Percentiles rank a stretch among this genome's conserved stretches.
Evolutionary conservation across 2,113 vertebrate species (phyloP).

Genomic region (Tauraco erythrolophus): DNA sequence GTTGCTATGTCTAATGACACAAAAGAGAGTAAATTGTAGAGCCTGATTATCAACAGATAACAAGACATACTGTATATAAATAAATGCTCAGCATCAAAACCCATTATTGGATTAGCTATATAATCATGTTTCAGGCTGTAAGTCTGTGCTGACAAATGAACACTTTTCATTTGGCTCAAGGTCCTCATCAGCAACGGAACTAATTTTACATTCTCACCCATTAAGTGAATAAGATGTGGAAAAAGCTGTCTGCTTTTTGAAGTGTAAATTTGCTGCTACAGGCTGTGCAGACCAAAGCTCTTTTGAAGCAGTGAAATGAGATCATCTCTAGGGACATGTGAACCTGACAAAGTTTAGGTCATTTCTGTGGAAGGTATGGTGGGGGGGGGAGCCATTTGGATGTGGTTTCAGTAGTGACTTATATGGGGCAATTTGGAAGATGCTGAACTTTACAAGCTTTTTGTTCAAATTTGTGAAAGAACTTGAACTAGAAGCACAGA

Average conservation of each 20-base stretch:
- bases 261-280: conserved; percentile 89
- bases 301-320: conserved; percentile 87
- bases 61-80: conserved; percentile 85
- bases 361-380: conserved; percentile 73
- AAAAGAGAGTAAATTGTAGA: conserved; percentile 85
- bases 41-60: conserved; percentile 87
- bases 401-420: conserved; percentile 41
- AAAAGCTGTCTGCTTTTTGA: conserved; percentile 88
- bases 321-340: conserved; percentile 84
- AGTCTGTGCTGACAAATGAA: conserved; percentile 89
- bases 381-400: conserved; percentile 17
- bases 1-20: conserved; percentile 80
- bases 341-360: conserved; percentile 85
- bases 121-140: conserved; percentile 87
- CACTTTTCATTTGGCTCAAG: conserved; percentile 89
- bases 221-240: conserved; percentile 89
- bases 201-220: conserved; percentile 89
- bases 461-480: conserved; percentile 27
- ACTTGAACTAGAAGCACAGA: conserved; percentile 28
- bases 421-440: conserved; percentile 56
- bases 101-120: conserved; percentile 89
- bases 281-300: conserved; percentile 87
- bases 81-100: conserved; percentile 84
- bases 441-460: conserved; percentile 41
- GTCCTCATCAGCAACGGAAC: conserved; percentile 88